Conservation (phyloP, 2,113 vertebrate species). For the Bos javanicus region DNA sequence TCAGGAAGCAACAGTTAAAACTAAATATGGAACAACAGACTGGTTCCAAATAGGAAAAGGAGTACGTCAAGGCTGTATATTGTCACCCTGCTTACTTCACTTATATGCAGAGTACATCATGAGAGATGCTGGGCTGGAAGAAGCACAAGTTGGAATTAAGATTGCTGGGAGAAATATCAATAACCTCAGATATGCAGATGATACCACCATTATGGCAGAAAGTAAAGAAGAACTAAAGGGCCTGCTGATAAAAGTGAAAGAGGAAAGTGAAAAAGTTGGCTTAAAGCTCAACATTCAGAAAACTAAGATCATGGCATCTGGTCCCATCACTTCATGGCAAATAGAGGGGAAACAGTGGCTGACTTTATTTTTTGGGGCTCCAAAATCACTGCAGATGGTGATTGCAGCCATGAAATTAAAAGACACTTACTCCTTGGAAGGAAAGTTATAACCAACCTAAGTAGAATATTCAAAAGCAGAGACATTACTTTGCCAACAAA, state of each 20-base stretch:
- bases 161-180: not conserved
- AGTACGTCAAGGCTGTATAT: not conserved
- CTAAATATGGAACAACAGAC: not conserved
- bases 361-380: accelerated
- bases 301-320: not conserved
- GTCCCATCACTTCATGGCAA: not conserved
- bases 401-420: not conserved
- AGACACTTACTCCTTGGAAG: not conserved
- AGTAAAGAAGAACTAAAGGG: not conserved
- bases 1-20: not conserved
- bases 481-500: not conserved
- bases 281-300: not conserved
- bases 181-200: not conserved
- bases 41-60: not conserved
- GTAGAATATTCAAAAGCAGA: not conserved
- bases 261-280: not conserved
- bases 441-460: not conserved
- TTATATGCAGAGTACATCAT: not conserved
- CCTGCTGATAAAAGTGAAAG: not conserved
- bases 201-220: not conserved
- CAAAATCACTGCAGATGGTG: not conserved
- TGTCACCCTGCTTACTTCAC: not conserved
- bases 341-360: not conserved
- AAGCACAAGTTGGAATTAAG: not conserved
- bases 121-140: not conserved